Percentiles rank a stretch among this genome's conserved stretches.
Evolutionary conservation across 1,140 invertebrate genomes (phyloP).

Genomic region (Choristoneura fumiferana): DNA sequence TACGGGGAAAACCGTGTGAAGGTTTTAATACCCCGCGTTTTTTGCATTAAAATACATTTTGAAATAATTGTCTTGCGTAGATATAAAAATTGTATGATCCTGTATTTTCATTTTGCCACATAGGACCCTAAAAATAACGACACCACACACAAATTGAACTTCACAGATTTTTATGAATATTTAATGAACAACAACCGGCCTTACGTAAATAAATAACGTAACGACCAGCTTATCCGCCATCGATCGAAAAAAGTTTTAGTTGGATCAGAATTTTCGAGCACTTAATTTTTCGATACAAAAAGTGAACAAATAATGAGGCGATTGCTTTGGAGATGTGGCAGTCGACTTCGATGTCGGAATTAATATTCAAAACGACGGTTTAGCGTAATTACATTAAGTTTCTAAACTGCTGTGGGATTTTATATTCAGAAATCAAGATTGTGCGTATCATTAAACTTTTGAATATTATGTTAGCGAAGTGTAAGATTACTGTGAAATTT

Average conservation of each 20-base stretch:
- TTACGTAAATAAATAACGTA: conserved; percentile 41
- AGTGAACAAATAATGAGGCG: conserved; percentile 13
- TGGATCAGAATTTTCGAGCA: conserved; percentile 32
- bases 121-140: conserved; percentile 17
- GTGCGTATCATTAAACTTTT: not conserved
- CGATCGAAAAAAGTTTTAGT: conserved; percentile 33
- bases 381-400: conserved; percentile 16
- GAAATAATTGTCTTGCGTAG: too few species aligned
- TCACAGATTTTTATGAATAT: conserved; percentile 35
- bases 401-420: conserved; percentile 1
- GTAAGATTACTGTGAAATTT: not conserved
- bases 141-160: not conserved
- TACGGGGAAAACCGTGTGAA: too few species aligned
- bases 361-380: conserved; percentile 20
- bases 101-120: too few species aligned
- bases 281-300: conserved; percentile 18
- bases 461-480: not conserved
- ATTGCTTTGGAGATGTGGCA: not conserved
- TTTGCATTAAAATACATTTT: too few species aligned
- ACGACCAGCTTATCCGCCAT: conserved; percentile 34
- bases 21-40: too few species aligned
- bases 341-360: conserved; percentile 5
- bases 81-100: too few species aligned
- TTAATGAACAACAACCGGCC: conserved; percentile 29
- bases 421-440: conserved; percentile 14